phyloP scores from a whole-genome alignment of 2,888 invertebrate genomes.

The Calliscelio sp. region DNA sequence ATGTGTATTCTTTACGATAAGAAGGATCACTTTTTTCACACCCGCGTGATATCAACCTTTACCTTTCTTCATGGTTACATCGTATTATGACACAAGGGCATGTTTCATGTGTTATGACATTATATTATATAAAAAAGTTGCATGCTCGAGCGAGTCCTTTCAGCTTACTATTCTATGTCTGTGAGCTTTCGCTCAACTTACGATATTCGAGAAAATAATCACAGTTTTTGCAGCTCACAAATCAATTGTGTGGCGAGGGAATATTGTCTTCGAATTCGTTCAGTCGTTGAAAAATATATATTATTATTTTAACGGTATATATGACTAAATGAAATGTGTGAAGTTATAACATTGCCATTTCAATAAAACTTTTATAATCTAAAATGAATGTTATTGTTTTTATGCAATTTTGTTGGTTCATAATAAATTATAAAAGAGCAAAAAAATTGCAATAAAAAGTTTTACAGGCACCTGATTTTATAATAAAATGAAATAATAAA shows the following conservation, averaged over 20 bases:
- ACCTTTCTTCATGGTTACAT: constrained; percentile 58
- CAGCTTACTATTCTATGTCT: constrained; percentile 35
- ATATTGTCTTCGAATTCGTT: too few species aligned
- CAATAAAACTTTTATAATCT: too few species aligned
- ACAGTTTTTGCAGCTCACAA: constrained; percentile 28
- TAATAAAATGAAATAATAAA: too few species aligned
- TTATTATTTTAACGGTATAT: too few species aligned
- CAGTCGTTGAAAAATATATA: too few species aligned
- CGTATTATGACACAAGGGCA: constrained; percentile 61
- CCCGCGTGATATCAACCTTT: constrained; percentile 50
- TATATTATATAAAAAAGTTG: constrained; percentile 58
- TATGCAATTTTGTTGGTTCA: too few species aligned
- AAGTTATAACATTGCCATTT: too few species aligned
- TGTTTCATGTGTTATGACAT: constrained; percentile 63
- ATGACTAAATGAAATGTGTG: too few species aligned
- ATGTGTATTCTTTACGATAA: constrained; percentile 63
- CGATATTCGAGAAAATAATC: constrained; percentile 36
- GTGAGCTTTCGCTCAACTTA: constrained; percentile 3
- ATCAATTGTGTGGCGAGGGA: constrained; percentile 2
- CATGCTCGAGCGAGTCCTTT: constrained; percentile 65
- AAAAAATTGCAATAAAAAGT: too few species aligned
- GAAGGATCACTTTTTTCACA: constrained; percentile 64
- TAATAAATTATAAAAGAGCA: too few species aligned
- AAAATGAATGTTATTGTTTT: too few species aligned
- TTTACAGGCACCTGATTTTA: too few species aligned